These are phyloP conservation scores for Germaria angustata DNA, from an alignment of 2,888 invertebrate species.

Conservation along the genomic window DNA sequence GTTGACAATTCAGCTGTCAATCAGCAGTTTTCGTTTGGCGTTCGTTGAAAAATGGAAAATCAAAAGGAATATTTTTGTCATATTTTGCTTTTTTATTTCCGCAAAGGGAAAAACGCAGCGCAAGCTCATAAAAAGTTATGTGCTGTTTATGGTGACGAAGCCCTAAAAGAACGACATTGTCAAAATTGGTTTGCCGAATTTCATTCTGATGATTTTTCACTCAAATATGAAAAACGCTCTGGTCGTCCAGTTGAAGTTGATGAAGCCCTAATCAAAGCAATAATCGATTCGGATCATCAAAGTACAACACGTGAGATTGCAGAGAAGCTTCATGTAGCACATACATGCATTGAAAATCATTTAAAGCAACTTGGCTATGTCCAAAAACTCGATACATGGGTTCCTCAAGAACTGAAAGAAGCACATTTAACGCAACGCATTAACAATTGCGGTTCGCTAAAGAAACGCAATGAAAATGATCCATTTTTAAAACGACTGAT, in stretches of 20 bases:
- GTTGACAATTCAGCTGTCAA: neutral
- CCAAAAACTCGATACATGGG: neutral
- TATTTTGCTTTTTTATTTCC: neutral
- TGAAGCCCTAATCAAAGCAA: slow-evolving; percentile 5
- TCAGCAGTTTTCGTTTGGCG: neutral
- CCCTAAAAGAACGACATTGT: neutral
- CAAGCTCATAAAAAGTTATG: neutral
- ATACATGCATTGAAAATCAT: no score
- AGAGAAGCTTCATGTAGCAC: slow-evolving; percentile 8
- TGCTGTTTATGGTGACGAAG: neutral
- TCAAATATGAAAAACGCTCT: no score
- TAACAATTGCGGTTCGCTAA: neutral
- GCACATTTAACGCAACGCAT: neutral
- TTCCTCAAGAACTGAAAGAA: neutral
- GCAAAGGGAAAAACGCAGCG: neutral
- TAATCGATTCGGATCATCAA: slow-evolving; percentile 10
- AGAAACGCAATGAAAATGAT: neutral
- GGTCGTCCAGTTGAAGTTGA: neutral
- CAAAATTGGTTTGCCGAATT: no score
- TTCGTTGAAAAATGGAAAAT: neutral
- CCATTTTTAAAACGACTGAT: no score
- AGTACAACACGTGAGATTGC: neutral
- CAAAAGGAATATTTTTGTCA: neutral
- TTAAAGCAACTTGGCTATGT: neutral
- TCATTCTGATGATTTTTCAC: neutral